Evolutionary conservation across 2,113 vertebrate species (phyloP).

Genomic region (Channa maculata): DNA sequence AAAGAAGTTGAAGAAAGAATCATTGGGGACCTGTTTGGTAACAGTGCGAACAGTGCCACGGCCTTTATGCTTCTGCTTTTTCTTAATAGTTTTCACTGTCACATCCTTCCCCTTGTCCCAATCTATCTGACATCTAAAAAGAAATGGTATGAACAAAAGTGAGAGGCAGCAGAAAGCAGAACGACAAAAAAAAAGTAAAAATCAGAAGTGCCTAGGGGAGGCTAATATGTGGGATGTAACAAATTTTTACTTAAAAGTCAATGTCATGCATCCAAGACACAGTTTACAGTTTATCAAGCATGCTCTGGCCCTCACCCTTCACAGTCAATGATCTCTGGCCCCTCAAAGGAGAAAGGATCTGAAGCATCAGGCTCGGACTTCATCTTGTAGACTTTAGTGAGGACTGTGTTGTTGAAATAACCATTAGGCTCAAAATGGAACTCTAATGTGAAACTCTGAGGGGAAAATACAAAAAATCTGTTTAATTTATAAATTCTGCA

Average conservation of each 20-base stretch:
- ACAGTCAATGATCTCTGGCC: conserved; percentile 97
- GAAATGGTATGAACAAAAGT: conserved; percentile 2
- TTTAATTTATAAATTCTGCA: not conserved
- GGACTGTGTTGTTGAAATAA: conserved; percentile 93
- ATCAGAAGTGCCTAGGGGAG: conserved; percentile 18
- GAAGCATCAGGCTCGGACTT: conserved; percentile 93
- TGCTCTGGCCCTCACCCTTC: conserved; percentile 89
- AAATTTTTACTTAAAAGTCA: conserved; percentile 1
- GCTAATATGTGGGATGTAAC: conserved; percentile 36
- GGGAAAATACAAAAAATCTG: not conserved
- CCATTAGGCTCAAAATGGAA: conserved; percentile 97
- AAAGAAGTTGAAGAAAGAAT: conserved; percentile 99
- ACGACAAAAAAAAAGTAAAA: conserved; percentile 7
- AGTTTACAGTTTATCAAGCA: conserved; percentile 1
- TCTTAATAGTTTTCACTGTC: conserved; percentile 96
- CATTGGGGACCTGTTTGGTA: conserved; percentile 95
- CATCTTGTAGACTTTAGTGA: conserved; percentile 99
- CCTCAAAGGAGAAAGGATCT: conserved; percentile 97
- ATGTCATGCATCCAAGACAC: not conserved
- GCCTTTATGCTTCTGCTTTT: conserved; percentile 99
- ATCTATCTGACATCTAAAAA: conserved; percentile 91
- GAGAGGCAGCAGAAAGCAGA: conserved; percentile 13
- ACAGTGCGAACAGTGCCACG: conserved; percentile 95
- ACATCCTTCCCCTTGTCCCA: conserved; percentile 99
- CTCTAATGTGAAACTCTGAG: conserved; percentile 95